Conservation (phyloP, 2,113 vertebrate genomes). For the Cinclus cinclus region DNA sequence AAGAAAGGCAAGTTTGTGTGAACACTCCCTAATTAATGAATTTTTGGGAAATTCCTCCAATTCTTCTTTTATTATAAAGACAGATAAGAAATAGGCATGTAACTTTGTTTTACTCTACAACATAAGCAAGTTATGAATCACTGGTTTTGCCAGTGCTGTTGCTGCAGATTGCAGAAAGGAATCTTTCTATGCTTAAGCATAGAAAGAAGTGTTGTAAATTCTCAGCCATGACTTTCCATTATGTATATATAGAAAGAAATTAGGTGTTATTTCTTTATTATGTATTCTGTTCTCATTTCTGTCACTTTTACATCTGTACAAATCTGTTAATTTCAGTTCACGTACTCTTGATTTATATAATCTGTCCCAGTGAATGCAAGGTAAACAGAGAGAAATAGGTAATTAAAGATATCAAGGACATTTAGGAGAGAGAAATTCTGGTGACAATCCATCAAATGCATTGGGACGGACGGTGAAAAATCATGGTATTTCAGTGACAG, state of each 20-base stretch:
- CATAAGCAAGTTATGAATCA: not conserved
- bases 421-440: not conserved
- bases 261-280: not conserved
- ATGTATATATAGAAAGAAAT: not conserved
- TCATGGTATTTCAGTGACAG: not conserved
- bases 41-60: not conserved
- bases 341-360: not conserved
- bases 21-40: not conserved
- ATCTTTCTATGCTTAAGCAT: not conserved
- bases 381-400: slow-evolving; percentile 36
- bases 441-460: slow-evolving; percentile 25
- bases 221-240: not conserved
- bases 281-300: not conserved
- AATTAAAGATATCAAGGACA: slow-evolving; percentile 54
- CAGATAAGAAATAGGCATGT: not conserved
- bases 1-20: not conserved
- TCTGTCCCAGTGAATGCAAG: not conserved
- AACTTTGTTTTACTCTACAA: not conserved
- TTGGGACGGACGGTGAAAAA: slow-evolving; percentile 16
- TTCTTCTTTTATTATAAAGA: not conserved
- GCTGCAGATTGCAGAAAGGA: not conserved
- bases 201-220: not conserved
- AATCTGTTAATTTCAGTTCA: not conserved
- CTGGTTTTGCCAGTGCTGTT: not conserved
- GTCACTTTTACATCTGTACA: not conserved